phyloP scores from a whole-genome alignment of 2,888 invertebrate genomes.

The Mimachlamys varia region DNA sequence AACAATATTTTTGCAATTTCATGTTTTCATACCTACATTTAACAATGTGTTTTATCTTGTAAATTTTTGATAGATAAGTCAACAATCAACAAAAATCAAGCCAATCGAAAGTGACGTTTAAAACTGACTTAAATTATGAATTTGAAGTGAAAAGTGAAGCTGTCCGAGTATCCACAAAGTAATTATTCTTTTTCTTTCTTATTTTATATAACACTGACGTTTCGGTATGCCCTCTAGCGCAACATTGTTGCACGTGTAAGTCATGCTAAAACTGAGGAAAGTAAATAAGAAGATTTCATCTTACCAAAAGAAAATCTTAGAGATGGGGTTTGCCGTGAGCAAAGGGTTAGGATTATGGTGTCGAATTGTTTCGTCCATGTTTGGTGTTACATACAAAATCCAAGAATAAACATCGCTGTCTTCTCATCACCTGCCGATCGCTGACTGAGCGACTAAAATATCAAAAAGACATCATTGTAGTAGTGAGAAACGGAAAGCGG shows the following conservation, averaged over 20 bases:
- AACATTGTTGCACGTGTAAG: not conserved
- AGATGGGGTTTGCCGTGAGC: slow-evolving; percentile 65
- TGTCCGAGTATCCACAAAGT: not conserved
- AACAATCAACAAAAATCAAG: no score
- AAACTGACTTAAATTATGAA: not conserved
- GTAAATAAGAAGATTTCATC: slow-evolving; percentile 37
- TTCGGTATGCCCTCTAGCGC: not conserved
- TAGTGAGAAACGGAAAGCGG: not conserved
- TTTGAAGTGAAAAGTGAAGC: not conserved
- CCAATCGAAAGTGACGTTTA: not conserved
- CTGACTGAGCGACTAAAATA: slow-evolving; percentile 13
- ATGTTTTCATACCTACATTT: no score
- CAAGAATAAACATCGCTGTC: not conserved
- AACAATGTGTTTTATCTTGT: no score
- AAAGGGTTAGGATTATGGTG: slow-evolving; percentile 73
- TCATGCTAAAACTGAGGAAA: not conserved
- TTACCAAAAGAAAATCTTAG: slow-evolving; percentile 75
- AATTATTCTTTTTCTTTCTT: no score
- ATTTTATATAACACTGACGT: no score
- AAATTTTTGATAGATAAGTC: no score
- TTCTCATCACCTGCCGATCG: not conserved
- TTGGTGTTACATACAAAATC: slow-evolving; percentile 10
- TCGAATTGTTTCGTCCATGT: slow-evolving; percentile 69
- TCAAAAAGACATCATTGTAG: not conserved
- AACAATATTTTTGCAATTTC: no score